Evolutionary conservation across 2,888 invertebrate genomes (phyloP).

Genomic region (Ferdinandea cuprea): DNA sequence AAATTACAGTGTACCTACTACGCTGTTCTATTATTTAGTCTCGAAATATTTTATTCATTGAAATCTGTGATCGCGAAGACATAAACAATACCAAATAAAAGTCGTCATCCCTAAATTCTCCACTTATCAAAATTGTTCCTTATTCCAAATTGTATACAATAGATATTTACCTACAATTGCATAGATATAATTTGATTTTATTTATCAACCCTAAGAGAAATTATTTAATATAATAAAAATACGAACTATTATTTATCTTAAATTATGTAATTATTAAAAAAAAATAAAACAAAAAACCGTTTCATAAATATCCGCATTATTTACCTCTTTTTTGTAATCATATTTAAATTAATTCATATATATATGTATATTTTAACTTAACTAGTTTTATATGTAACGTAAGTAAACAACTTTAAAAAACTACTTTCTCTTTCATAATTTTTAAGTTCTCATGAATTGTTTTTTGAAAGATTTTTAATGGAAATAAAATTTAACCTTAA

Average conservation of each 20-base stretch:
- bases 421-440: slow-evolving; percentile 19
- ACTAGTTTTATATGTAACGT: not conserved
- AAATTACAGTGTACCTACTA: too few relatives aligned
- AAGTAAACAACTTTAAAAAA: slow-evolving; percentile 1
- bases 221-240: not conserved
- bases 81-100: not conserved
- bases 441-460: slow-evolving; percentile 45
- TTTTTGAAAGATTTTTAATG: slow-evolving; percentile 5
- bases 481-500: slow-evolving; percentile 7
- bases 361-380: slow-evolving; percentile 1
- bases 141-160: not conserved
- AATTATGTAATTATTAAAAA: not conserved
- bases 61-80: too few relatives aligned
- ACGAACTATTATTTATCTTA: not conserved
- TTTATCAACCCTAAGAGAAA: not conserved
- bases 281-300: not conserved
- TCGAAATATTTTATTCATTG: too few relatives aligned
- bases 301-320: not conserved
- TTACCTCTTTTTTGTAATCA: not conserved
- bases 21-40: too few relatives aligned
- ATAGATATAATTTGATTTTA: not conserved
- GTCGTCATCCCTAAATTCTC: not conserved
- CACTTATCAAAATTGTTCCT: not conserved
- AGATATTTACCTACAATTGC: not conserved
- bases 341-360: not conserved